phyloP scores from a whole-genome alignment of 2,888 invertebrate species.

The Ormyrus nitidulus region DNA sequence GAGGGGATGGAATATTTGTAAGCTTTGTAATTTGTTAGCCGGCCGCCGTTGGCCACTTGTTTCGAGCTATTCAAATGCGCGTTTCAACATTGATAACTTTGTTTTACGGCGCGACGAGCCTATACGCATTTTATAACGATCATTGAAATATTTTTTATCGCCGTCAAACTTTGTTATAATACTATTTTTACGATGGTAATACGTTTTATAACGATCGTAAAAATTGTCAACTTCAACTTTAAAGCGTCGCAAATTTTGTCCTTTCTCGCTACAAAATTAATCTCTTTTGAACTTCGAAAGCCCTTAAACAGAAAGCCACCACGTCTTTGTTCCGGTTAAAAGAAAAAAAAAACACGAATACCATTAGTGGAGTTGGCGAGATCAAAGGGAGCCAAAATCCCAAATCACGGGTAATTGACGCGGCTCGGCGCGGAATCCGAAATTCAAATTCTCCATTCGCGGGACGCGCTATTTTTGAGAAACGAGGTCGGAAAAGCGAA shows the following conservation, averaged over 20 bases:
- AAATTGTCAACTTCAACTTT: slow-evolving; percentile 9
- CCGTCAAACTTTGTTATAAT: not conserved
- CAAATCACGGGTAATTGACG: slow-evolving; percentile 6
- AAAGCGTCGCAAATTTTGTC: not conserved
- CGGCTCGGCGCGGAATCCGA: not conserved
- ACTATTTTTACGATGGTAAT: slow-evolving; percentile 14
- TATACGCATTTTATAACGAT: slow-evolving; percentile 20
- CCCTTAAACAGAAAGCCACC: no score
- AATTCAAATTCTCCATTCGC: slow-evolving; percentile 27
- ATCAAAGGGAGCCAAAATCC: not conserved
- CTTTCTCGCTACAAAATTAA: no score
- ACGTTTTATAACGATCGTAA: slow-evolving; percentile 8
- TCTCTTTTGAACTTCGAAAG: no score
- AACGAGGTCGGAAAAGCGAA: slow-evolving; percentile 14
- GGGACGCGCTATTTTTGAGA: not conserved
- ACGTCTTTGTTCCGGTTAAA: not conserved
- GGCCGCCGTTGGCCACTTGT: no score
- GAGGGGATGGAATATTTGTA: no score
- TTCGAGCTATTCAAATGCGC: not conserved
- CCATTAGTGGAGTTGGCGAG: no score
- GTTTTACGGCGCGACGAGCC: not conserved
- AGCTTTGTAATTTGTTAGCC: no score
- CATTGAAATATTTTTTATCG: slow-evolving; percentile 3
- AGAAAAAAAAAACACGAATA: not conserved
- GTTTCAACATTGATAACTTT: slow-evolving; percentile 7